A percentile compares a stretch with the other conserved stretches of the same genome.
Conservation (phyloP, 2,888 invertebrate species). For the Melieria picta region DNA sequence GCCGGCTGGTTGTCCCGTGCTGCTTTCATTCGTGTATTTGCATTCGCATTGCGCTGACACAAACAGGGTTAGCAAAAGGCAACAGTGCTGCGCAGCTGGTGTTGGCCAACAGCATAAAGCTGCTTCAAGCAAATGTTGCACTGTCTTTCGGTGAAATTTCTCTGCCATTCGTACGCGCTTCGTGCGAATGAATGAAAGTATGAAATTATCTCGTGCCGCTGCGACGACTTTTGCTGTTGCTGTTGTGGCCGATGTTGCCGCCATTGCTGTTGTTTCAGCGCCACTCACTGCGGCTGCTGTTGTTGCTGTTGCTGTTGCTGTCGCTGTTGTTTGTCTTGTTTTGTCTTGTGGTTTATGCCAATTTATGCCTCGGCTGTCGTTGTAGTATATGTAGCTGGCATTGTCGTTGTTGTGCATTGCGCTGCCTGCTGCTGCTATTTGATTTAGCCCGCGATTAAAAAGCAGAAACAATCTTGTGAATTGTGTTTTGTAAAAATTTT, state of each 20-base stretch:
- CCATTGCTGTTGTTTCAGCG: neutral
- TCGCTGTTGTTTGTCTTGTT: conserved; percentile 35
- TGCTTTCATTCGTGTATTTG: too few species aligned
- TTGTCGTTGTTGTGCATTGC: conserved; percentile 22
- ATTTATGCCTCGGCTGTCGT: conserved; percentile 21
- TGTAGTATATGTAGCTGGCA: conserved; percentile 18
- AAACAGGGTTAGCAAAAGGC: too few species aligned
- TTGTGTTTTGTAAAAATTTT: conserved; percentile 52
- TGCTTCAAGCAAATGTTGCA: neutral
- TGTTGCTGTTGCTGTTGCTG: conserved; percentile 7
- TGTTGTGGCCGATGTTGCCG: conserved; percentile 30
- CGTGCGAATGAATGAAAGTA: conserved; percentile 61
- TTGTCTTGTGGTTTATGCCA: conserved; percentile 50
- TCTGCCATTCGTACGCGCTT: conserved; percentile 45
- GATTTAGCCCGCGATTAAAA: conserved; percentile 9
- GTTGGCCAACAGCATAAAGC: too few species aligned
- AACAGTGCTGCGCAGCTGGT: too few species aligned
- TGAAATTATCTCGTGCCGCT: conserved; percentile 60
- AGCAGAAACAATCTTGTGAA: neutral
- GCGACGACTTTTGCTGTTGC: conserved; percentile 48
- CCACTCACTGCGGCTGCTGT: conserved; percentile 6
- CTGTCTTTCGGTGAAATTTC: conserved; percentile 53
- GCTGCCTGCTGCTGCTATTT: conserved; percentile 8
- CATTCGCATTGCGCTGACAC: too few species aligned
- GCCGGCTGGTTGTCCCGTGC: too few species aligned